Evolutionary conservation across 2,888 invertebrate genomes (phyloP), one percentile per base, ranked within the genome.

Genomic region (Eupithecia exiguata): DNA sequence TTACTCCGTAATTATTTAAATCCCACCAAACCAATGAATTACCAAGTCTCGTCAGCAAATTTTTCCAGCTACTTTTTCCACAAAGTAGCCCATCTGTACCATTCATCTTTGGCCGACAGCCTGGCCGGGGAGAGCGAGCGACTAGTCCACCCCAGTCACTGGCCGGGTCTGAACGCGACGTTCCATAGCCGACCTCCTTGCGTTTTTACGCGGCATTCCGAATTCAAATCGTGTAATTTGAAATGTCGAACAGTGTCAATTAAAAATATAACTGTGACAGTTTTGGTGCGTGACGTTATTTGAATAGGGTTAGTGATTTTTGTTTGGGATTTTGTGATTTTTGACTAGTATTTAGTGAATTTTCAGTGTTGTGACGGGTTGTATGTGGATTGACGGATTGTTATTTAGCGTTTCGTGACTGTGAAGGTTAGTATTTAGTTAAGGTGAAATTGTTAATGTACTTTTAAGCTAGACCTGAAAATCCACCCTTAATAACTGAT

Each of bases 101-200:
- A 58, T n/a, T 87, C 87, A 75, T 93, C 89, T 91, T 85, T 93
- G 93, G 75, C 87, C 61, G 68, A 74, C 80, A 89, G 92, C 87
- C 90, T 89, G 93, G 91, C 93, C 93, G 90, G 93, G 91, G 88
- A 86, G 86, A 91, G 91, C 91, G 90, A 88, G 85, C 87, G 83
- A 70, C 68, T 73, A 72, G 76, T 86, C 87, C 87, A 89, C 90
- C 92, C 92, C 92, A 93, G 93, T 93, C 86, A 86, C 86, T 87
- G 87, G 88, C 89, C 84, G 86, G 86, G 84, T 83, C 85, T 86
- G 79, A 84, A 78, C 81, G 77, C 69, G 77, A 70, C 71, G 81
- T 78, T 78, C 75, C 74, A 74, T 72, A 78, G 68, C 71, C 71
- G 74, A 70, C 70, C 74, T 69, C 63, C 72, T 70, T 70, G 71